Percentiles rank a stretch among this genome's conserved stretches.
These are phyloP conservation scores for Megaceryle torquata DNA, from an alignment of 2,113 vertebrate species.

Conservation along the genomic window DNA sequence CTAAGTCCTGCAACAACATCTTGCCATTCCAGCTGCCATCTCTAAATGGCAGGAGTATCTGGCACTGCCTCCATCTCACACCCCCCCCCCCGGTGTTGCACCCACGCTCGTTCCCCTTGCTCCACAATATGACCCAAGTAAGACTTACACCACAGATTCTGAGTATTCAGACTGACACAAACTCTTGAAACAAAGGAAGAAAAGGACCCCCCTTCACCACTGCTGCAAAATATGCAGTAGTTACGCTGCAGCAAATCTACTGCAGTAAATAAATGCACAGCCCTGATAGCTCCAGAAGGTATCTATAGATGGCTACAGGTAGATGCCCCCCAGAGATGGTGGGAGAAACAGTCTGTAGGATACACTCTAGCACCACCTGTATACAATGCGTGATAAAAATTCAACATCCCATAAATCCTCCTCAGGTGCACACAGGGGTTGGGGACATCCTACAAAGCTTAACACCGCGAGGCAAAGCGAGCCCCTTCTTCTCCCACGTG, in stretches of 20 bases:
- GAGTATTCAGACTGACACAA: rapidly evolving
- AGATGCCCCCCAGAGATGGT: not conserved
- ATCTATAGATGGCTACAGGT: rapidly evolving
- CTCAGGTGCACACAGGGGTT: not conserved
- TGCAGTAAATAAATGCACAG: rapidly evolving
- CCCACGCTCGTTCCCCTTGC: not conserved
- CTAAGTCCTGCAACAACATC: not conserved
- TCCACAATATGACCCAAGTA: not conserved
- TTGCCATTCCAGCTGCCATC: not conserved
- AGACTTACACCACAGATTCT: not conserved
- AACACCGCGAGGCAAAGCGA: rapidly evolving
- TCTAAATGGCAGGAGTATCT: not conserved
- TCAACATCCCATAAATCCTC: not conserved
- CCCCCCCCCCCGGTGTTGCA: rapidly evolving
- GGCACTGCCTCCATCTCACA: not conserved
- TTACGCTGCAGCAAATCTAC: not conserved
- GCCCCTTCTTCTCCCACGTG: not conserved
- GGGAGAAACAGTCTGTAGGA: not conserved
- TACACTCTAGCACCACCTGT: not conserved
- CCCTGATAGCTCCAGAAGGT: not conserved
- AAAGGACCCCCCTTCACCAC: not conserved
- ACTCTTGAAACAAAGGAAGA: not conserved
- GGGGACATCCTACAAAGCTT: not conserved
- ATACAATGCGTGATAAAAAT: rapidly evolving
- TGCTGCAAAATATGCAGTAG: not conserved